Evolutionary conservation across 2,888 invertebrate genomes (phyloP).

Genomic region (Athalia circularis): DNA sequence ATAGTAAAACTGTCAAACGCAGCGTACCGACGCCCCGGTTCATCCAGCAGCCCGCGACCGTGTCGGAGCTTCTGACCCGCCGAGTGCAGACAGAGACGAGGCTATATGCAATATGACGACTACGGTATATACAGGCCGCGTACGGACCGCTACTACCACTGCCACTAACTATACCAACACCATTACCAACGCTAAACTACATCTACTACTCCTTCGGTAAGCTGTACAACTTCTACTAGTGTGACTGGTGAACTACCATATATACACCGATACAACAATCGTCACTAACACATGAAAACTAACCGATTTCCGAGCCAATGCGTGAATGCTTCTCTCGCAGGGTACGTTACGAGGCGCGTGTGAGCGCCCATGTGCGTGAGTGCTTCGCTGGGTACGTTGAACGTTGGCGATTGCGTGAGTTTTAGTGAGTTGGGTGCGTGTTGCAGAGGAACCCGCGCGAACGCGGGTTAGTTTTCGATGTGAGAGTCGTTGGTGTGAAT

Average conservation of each 20-base stretch:
- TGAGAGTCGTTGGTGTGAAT: slow-evolving; percentile 13
- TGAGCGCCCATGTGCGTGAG: slow-evolving; percentile 26
- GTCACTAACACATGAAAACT: background rate
- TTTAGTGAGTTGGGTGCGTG: slow-evolving; percentile 50
- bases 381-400: background rate
- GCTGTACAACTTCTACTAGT: slow-evolving; percentile 8
- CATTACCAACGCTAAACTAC: background rate
- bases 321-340: background rate
- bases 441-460: background rate
- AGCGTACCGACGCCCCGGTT: slow-evolving; percentile 51
- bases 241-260: background rate
- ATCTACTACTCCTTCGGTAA: background rate
- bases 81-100: slow-evolving; percentile 71
- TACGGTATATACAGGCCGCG: slow-evolving; percentile 53
- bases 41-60: slow-evolving; percentile 60
- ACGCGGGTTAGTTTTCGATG: slow-evolving; percentile 43
- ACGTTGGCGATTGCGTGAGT: background rate
- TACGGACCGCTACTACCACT: slow-evolving; percentile 18
- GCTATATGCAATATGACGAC: slow-evolving; percentile 71
- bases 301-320: slow-evolving; percentile 8
- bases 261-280: background rate
- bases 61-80: slow-evolving; percentile 68
- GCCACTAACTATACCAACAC: background rate
- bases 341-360: slow-evolving; percentile 18
- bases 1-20: slow-evolving; percentile 35